phyloP scores from a whole-genome alignment of 2,113 vertebrate species.

The Motacilla tschutschensis region DNA sequence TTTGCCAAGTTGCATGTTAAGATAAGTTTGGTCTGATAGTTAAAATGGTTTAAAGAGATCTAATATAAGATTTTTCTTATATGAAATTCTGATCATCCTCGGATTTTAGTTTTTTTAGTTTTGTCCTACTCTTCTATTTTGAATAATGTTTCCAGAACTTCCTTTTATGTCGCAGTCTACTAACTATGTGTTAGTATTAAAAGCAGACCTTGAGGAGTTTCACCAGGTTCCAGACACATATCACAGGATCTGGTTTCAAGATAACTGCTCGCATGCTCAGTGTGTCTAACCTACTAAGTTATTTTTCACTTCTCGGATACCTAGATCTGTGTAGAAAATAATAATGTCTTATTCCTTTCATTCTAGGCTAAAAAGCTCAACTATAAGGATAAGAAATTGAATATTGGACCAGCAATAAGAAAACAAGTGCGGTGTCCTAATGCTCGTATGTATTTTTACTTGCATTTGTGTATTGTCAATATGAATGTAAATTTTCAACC shows the following conservation, averaged over 20 bases:
- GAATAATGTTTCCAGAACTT: background rate
- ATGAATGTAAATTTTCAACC: background rate
- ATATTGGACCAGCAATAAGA: conserved; percentile 84
- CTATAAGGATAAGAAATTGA: conserved; percentile 83
- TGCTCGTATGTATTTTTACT: conserved; percentile 72
- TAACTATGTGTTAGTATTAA: background rate
- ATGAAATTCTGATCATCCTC: background rate
- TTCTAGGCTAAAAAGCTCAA: conserved; percentile 79
- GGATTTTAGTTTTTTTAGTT: background rate
- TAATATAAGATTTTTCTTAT: background rate
- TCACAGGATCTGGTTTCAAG: background rate
- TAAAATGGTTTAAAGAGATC: background rate
- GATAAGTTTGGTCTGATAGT: background rate
- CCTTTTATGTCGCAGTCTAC: background rate
- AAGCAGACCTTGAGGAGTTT: background rate
- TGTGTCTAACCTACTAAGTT: background rate
- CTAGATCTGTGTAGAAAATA: background rate
- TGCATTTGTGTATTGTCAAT: background rate
- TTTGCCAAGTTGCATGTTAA: background rate
- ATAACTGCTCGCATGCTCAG: background rate
- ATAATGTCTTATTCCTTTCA: conserved; percentile 10
- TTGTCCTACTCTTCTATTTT: background rate
- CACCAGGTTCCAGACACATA: background rate
- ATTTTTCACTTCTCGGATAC: background rate
- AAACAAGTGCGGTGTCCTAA: conserved; percentile 72